phyloP scores from a whole-genome alignment of 2,113 vertebrate genomes.

The Cebidichthys violaceus region DNA sequence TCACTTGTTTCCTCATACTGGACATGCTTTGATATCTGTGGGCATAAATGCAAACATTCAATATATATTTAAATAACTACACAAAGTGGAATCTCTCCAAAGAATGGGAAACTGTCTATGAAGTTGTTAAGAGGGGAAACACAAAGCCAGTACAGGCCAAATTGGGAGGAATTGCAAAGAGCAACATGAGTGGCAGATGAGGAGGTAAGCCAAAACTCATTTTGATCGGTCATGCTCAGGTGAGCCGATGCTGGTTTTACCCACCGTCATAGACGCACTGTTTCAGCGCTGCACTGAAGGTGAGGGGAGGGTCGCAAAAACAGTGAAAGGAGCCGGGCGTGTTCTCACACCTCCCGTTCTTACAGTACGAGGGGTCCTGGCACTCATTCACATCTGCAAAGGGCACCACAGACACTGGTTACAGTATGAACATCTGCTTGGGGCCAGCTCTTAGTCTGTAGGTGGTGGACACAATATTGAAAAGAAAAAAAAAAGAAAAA shows the following conservation, averaged over 20 bases:
- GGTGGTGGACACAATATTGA: conserved; percentile 46
- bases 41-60: background rate
- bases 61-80: background rate
- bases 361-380: conserved; percentile 90
- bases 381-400: conserved; percentile 93
- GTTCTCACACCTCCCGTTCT: conserved; percentile 90
- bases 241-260: conserved; percentile 76
- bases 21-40: conserved; percentile 15
- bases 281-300: conserved; percentile 87
- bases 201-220: conserved; percentile 61
- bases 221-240: conserved; percentile 66
- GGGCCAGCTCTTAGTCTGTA: conserved; percentile 62
- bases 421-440: conserved; percentile 78
- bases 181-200: conserved; percentile 66
- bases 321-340: conserved; percentile 92
- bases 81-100: conserved; percentile 6
- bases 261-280: conserved; percentile 89
- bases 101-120: conserved; percentile 25
- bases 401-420: conserved; percentile 85
- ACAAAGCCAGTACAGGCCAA: conserved; percentile 46
- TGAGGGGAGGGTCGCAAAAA: conserved; percentile 89
- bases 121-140: conserved; percentile 42
- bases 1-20: background rate
- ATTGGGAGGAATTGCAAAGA: conserved; percentile 59
- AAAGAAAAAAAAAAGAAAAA: background rate